Conservation (phyloP, 2,888 invertebrate genomes). For the Taphrorychus bicolor region DNA sequence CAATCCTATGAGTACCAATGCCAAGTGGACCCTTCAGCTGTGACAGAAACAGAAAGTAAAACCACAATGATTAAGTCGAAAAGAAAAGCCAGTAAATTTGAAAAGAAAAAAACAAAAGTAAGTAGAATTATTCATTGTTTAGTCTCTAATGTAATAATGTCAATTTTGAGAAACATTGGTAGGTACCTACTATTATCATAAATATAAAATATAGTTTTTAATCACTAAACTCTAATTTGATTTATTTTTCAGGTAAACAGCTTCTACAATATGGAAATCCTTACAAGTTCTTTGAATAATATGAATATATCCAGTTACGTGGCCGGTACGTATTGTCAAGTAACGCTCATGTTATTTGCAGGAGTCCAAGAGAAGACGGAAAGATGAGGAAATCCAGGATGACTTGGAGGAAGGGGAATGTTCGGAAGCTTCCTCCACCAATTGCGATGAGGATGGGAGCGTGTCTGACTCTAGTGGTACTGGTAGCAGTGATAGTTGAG, state of each 20-base stretch:
- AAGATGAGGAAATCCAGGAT: constrained; percentile 21
- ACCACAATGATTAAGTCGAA: constrained; percentile 34
- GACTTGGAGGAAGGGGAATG: constrained; percentile 73
- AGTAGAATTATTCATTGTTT: constrained; percentile 13
- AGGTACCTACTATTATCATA: too few relatives aligned
- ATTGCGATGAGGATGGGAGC: constrained; percentile 47
- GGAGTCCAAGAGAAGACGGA: constrained; percentile 51
- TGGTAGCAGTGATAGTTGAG: neutral
- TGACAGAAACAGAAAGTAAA: neutral
- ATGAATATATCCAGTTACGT: constrained; percentile 63
- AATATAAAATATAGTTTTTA: neutral
- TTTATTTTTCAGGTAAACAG: constrained; percentile 57
- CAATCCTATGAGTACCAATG: constrained; percentile 83
- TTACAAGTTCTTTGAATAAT: constrained; percentile 56
- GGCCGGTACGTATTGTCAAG: constrained; percentile 63
- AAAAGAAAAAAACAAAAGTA: constrained; percentile 29
- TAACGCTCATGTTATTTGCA: constrained; percentile 57
- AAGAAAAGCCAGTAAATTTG: constrained; percentile 42
- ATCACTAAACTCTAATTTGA: neutral
- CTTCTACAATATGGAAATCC: constrained; percentile 57
- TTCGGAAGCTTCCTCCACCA: constrained; percentile 57
- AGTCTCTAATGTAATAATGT: neutral
- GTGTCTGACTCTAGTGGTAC: constrained; percentile 59
- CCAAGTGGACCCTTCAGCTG: constrained; percentile 61
- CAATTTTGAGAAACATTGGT: too few relatives aligned